Evolutionary conservation across 2,113 vertebrate genomes (phyloP), one percentile per base, ranked within the genome.

Genomic region (Nothobranchius furzeri): DNA sequence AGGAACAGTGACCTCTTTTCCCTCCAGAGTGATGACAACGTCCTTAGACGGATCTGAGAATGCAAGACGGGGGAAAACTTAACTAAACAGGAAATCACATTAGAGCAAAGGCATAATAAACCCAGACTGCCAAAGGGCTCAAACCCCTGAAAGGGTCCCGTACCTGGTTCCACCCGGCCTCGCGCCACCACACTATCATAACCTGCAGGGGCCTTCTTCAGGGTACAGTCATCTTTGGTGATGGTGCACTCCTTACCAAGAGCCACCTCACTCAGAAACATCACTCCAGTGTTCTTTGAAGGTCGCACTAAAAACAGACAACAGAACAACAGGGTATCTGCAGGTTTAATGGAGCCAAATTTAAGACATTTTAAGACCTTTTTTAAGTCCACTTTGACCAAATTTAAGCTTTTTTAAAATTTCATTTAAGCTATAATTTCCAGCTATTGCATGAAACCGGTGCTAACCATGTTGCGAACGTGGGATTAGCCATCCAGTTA

Each of bases 251-350:
- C 92, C 74, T 89, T 93, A 43, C 96, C 96, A 6, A 98, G 90
- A 24, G 94, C 95, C 24, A 98, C 95, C 86, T 98, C 97, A 0
- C 83, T 75, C 82, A 98, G 91, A 89, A 98, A 97, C 97, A 98
- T 97, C 82, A 98, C 92, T 64, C 95, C 95, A 1, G 91, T 76
- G 0, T 17, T 65, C n/a, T 93, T 79, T 35, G 87, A 89, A 0
- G 88, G 85, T 1, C 13, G 0, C 71, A 96, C 95, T 96, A 75
- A 9, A 71, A 79, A 73, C 6, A 58, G 2, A 45, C 0, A 1
- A 3, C 37, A 73, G 6, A 53, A 57, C 60, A 64, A n/a, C n/a
- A n/a, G n/a, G n/a, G n/a, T n/a, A n/a, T n/a, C n/a, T n/a, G n/a
- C n/a, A n/a, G n/a, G n/a, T n/a, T n/a, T n/a, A n/a, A n/a, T n/a